Conservation (phyloP, 2,113 vertebrate species). For the Anoplopoma fimbria region DNA sequence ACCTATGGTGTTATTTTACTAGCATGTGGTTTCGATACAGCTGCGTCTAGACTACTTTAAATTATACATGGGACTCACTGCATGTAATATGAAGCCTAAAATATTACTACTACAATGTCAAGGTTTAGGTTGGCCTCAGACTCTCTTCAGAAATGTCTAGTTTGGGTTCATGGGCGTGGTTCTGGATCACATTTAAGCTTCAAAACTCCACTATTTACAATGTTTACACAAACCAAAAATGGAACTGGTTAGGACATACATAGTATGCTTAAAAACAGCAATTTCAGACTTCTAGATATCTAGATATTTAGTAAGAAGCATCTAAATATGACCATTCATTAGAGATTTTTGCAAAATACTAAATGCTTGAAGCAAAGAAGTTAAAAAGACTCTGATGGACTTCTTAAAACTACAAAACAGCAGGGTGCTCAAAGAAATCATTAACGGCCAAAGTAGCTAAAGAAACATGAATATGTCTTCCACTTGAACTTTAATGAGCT, state of each 20-base stretch:
- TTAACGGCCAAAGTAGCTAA: conserved; percentile 35
- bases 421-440: conserved; percentile 39
- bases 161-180: neutral
- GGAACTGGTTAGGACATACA: neutral
- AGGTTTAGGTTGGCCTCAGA: conserved; percentile 14
- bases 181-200: conserved; percentile 1
- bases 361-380: conserved; percentile 30
- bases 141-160: conserved; percentile 7
- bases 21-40: conserved; percentile 20
- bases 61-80: conserved; percentile 32
- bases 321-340: conserved; percentile 21
- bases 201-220: neutral
- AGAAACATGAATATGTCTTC: conserved; percentile 41
- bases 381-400: conserved; percentile 31
- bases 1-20: conserved; percentile 12
- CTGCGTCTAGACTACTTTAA: conserved; percentile 33
- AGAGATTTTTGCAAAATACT: conserved; percentile 25
- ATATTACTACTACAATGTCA: conserved; percentile 8
- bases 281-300: conserved; percentile 27
- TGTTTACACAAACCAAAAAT: conserved; percentile 49
- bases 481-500: conserved; percentile 49
- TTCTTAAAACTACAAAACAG: conserved; percentile 37
- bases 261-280: conserved; percentile 8
- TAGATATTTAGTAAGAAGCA: conserved; percentile 37
- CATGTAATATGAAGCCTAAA: conserved; percentile 9